Evolutionary conservation across 2,797 vertebrate genomes (phyloP).

Genomic region (Lerista edwardsae): DNA sequence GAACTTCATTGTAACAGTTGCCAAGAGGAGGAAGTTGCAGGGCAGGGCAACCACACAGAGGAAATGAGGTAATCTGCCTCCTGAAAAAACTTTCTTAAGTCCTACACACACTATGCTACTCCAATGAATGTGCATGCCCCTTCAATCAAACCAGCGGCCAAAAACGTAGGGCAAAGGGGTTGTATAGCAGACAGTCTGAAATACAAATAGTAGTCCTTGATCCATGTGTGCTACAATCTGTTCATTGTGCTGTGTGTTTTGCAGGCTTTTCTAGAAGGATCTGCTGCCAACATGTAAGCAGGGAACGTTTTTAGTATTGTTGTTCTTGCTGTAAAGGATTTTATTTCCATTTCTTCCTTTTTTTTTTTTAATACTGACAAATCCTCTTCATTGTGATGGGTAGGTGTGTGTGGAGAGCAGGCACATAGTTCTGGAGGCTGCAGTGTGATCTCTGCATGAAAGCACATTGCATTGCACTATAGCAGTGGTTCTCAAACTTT

Average conservation of each 20-base stretch:
- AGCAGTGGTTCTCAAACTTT: too few relatives aligned
- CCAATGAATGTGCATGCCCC: background rate
- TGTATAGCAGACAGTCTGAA: background rate
- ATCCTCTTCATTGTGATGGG: background rate
- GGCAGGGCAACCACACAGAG: conserved; percentile 29
- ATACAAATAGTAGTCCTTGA: background rate
- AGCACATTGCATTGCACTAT: background rate
- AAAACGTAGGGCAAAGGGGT: background rate
- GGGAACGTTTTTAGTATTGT: background rate
- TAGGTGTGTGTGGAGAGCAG: background rate
- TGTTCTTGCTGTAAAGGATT: background rate
- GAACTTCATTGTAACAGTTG: conserved; percentile 41
- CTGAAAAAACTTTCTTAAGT: conserved; percentile 21
- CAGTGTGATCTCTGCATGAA: background rate
- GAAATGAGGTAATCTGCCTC: conserved; percentile 46
- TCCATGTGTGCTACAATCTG: background rate
- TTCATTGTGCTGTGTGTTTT: background rate
- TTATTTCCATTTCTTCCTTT: background rate
- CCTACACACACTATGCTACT: conserved; percentile 17
- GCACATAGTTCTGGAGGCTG: background rate
- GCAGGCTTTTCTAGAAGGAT: background rate
- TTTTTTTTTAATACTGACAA: background rate
- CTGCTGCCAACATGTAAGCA: background rate
- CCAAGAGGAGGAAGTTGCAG: conserved; percentile 39
- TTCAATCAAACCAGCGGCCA: background rate